Base-by-base conservation (phyloP, 2,113 vertebrate species). In the Corvus hawaiiensis region DNA sequence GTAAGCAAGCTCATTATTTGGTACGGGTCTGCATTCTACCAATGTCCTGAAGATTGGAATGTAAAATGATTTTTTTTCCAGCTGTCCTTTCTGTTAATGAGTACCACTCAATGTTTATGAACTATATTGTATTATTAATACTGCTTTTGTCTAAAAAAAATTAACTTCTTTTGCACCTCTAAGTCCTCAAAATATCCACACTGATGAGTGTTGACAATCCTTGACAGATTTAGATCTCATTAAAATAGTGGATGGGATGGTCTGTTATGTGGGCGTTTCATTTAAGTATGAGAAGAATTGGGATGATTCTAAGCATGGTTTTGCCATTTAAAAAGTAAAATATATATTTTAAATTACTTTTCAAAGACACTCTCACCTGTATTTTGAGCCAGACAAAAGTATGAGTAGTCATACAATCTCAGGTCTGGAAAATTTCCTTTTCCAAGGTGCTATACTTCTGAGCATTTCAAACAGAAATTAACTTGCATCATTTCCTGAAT, bases 211-310 rank as follows among this genome's bases (percentile, higher is more conserved):
- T 59, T 87, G 94, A 91, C 91, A 93, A 61, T 59, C 61, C 39
- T 77, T 86, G 86, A 93, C 89, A 92, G 83, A 93, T 92, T 94
- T 89, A 92, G 93, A 71, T 81, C 93, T 94, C 20, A 13, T 93
- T 94, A 93, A 92, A 93, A 80, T n/a, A 92, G 86, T 46, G 69
- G 94, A 92, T 83, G 72, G 83, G 73, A 86, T 72, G 81, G 86
- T 87, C 91, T 95, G 90, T 51, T 86, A 35, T 0, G 73, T 90
- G 89, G 90, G 93, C 7, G 66, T 87, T 92, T 81, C 33, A 59
- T 83, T 94, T 86, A 79, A 92, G 61, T 74, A 69, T 32, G 44
- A 71, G 84, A 76, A 87, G 56, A 90, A 63, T 9, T 75, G 4
- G 44, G 72, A 92, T 52, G 11, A 71, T 86, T 58, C 86, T 77